These are phyloP conservation scores for Plemyria rubiginata DNA, from an alignment of 2,888 invertebrate species.

Conservation along the genomic window DNA sequence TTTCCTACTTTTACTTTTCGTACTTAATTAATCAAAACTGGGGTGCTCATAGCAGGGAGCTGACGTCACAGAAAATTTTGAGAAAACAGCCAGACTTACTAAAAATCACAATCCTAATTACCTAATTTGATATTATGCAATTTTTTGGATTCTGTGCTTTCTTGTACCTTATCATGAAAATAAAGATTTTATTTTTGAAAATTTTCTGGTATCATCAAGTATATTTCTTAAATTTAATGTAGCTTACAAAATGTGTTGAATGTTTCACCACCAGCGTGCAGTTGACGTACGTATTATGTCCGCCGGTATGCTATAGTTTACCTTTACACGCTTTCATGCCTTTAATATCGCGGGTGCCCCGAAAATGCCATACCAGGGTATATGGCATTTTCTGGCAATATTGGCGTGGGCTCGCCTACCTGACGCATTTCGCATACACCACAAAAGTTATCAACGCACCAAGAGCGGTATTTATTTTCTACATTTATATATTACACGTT, in stretches of 20 bases:
- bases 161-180: too few species aligned
- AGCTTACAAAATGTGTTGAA: neutral
- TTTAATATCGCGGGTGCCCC: conserved; percentile 37
- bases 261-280: conserved; percentile 1
- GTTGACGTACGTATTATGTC: conserved; percentile 15
- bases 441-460: conserved; percentile 47
- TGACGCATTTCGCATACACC: conserved; percentile 45
- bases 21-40: too few species aligned
- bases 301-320: conserved; percentile 25
- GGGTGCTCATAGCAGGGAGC: too few species aligned
- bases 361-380: conserved; percentile 38
- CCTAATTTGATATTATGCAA: too few species aligned
- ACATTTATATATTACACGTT: neutral
- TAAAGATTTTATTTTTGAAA: too few species aligned
- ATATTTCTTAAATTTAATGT: neutral
- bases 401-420: conserved; percentile 41
- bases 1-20: too few species aligned
- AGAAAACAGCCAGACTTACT: too few species aligned
- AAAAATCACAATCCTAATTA: too few species aligned
- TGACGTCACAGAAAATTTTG: too few species aligned
- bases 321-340: conserved; percentile 38
- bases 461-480: conserved; percentile 1
- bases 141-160: too few species aligned
- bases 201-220: neutral
- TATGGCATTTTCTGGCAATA: conserved; percentile 49